Evolutionary conservation across 2,888 invertebrate species (phyloP), one percentile per base, ranked within the genome.

Genomic region (Pantelozetes paolii): DNA sequence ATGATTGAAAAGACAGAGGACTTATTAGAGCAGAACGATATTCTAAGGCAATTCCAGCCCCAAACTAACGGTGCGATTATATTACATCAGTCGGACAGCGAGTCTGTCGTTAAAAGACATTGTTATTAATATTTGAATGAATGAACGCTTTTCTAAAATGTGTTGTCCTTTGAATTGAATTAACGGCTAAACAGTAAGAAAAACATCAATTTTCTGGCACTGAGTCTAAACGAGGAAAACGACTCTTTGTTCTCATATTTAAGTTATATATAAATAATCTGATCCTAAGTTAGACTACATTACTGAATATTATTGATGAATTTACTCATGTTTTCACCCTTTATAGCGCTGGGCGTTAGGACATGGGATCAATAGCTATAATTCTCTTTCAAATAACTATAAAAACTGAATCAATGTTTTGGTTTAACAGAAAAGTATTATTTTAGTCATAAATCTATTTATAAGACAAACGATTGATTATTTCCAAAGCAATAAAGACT

Each of bases 251-350:
- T 18, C 28, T 59, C 8, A 50, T n/a, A 28, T 62, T 62, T 62
- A 62, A 62, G 62, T 62, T 11, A n/a, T 32, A 62, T 62, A 62
- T 62, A 62, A 62, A 62, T 62, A 32, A 62, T 62, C 30, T 23
- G n/a, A 62, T 62, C 30, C 62, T 62, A 32, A n/a, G n/a, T n/a
- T n/a, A n/a, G n/a, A n/a, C n/a, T n/a, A n/a, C n/a, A n/a, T n/a
- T n/a, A n/a, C n/a, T n/a, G n/a, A n/a, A n/a, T 62, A 62, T 62
- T 62, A 62, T 62, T 62, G 30, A 62, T 62, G 20, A 32, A 32
- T 62, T 62, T 32, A 32, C 62, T 62, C 2, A 23, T 20, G 30
- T 62, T 32, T 62, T 26, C 32, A 62, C 32, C 30, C 28, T 62
- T 62, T 62, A 62, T 62, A 15, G 62, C 30, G 32, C 9, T 62